Conservation (phyloP, 1,140 invertebrate species). For the Zaprionus inermis region DNA sequence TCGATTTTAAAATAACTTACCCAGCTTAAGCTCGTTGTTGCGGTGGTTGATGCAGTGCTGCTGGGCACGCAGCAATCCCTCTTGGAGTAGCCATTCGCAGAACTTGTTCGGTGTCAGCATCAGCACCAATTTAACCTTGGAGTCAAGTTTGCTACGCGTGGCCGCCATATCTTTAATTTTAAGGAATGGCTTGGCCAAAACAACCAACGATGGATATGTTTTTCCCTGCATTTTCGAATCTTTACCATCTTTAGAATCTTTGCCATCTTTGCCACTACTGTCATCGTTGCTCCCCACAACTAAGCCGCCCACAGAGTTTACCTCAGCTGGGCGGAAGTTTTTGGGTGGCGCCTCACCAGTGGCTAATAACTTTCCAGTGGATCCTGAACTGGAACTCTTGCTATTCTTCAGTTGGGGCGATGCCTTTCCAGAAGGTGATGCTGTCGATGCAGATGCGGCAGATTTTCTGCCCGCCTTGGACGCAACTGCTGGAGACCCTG, state of each 20-base stretch:
- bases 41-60: constrained; percentile 89
- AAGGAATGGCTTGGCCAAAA: constrained; percentile 91
- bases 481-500: neutral
- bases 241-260: constrained; percentile 86
- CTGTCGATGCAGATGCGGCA: neutral
- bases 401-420: constrained; percentile 56
- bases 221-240: constrained; percentile 91
- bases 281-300: constrained; percentile 85
- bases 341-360: constrained; percentile 58
- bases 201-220: constrained; percentile 93
- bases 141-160: constrained; percentile 87
- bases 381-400: constrained; percentile 39
- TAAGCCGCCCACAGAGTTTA: constrained; percentile 88
- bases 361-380: constrained; percentile 41
- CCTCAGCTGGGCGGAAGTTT: constrained; percentile 87
- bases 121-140: constrained; percentile 91
- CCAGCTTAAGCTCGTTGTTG: constrained; percentile 89
- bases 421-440: constrained; percentile 37
- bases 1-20: constrained; percentile 70
- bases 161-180: constrained; percentile 87
- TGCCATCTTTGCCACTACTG: constrained; percentile 85
- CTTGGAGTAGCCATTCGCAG: constrained; percentile 94
- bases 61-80: constrained; percentile 91
- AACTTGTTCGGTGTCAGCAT: constrained; percentile 92
- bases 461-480: constrained; percentile 51